Evolutionary conservation across 2,113 vertebrate species (phyloP).

Genomic region (Sinocyclocheilus anophthalmus): DNA sequence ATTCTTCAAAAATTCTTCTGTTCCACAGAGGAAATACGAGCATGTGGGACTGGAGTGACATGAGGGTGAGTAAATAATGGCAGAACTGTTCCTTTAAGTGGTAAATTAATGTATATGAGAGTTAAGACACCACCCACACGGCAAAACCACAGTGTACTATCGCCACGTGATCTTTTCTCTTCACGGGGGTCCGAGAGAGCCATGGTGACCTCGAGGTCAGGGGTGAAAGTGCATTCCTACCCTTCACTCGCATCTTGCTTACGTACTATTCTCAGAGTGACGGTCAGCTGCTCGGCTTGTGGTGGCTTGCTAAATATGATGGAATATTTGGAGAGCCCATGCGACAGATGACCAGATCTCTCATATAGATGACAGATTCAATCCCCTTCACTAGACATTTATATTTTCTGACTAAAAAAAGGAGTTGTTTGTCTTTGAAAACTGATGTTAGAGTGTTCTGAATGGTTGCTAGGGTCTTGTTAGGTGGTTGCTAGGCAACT

Average conservation of each 20-base stretch:
- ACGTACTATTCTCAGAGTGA: conserved; percentile 29
- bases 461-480: neutral
- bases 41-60: neutral
- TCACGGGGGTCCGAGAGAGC: conserved; percentile 42
- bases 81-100: neutral
- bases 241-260: conserved; percentile 13
- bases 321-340: neutral
- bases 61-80: neutral
- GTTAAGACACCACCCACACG: neutral
- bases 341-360: neutral
- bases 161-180: conserved; percentile 44
- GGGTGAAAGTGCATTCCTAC: conserved; percentile 43
- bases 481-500: neutral
- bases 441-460: neutral
- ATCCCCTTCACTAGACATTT: neutral
- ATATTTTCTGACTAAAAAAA: neutral
- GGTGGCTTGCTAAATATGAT: neutral
- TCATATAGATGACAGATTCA: neutral
- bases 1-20: too few species aligned
- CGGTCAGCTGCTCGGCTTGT: neutral
- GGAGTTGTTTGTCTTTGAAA: neutral
- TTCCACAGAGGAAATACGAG: neutral
- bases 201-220: conserved; percentile 50
- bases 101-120: neutral
- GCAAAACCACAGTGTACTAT: neutral